Percentiles rank a stretch among this genome's conserved stretches.
Evolutionary conservation across 2,797 vertebrate genomes (phyloP).

Genomic region (Anableps anableps): DNA sequence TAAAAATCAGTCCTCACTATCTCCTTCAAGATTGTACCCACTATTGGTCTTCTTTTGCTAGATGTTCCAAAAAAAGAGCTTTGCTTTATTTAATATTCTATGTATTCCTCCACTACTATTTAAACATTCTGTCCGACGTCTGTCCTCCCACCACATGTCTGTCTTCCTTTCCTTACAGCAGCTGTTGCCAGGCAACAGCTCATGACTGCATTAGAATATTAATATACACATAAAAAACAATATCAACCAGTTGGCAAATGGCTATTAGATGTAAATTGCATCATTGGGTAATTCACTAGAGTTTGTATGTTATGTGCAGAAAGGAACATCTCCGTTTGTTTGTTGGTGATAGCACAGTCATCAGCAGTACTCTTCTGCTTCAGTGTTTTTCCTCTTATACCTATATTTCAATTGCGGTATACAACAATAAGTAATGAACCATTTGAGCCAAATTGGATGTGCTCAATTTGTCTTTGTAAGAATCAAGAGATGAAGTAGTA

Average conservation of each 20-base stretch:
- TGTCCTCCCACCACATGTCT: conserved; percentile 61
- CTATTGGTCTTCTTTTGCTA: neutral
- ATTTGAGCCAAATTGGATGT: neutral
- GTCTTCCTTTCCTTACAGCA: conserved; percentile 61
- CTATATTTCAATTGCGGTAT: neutral
- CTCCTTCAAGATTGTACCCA: neutral
- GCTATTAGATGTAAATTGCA: conserved; percentile 24
- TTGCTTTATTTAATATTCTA: conserved; percentile 35
- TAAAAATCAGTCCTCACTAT: neutral
- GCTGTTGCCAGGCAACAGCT: conserved; percentile 74
- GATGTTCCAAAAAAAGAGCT: neutral
- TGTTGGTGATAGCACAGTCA: neutral
- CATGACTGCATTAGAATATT: conserved; percentile 58
- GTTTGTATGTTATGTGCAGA: conserved; percentile 8
- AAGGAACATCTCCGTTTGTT: neutral
- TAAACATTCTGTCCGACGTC: conserved; percentile 52
- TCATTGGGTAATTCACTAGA: conserved; percentile 6
- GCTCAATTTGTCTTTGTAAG: neutral
- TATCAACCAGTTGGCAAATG: conserved; percentile 38
- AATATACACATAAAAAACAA: conserved; percentile 65
- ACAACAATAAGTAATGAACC: neutral
- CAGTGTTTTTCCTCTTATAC: neutral
- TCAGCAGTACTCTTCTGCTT: neutral
- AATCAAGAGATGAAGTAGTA: neutral
- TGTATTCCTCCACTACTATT: conserved; percentile 35